Evolutionary conservation across 2,888 invertebrate genomes (phyloP), one percentile per base, ranked within the genome.

Genomic region (Euspilapteryx auroguttella): DNA sequence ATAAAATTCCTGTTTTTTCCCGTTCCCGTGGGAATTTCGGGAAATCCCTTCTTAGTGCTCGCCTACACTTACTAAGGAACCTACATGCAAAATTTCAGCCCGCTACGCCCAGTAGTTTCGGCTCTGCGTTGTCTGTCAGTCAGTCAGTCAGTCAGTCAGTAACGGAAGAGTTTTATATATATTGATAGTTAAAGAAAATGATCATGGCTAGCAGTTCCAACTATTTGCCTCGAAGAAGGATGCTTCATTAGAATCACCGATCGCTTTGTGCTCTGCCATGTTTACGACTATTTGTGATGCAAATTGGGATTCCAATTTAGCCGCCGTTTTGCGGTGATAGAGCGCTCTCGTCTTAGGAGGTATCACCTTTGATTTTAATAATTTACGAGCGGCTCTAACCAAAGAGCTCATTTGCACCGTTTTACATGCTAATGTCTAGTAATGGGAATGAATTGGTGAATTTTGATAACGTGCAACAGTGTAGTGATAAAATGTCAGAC

Each of bases 371-470:
- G 24, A 40, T 42, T 43, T 43, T 39, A 41, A 45, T 46, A 41
- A 42, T 41, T 42, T 39, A 39, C 35, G 32, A 40, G 27, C 35
- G 35, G 34, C 29, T 29, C 25, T 31, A 21, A 29, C 26, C 33
- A 25, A 35, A 37, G 33, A 37, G 34, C 35, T 36, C 38, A 40
- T 41, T 41, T 38, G 37, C 36, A 35, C 43, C 49, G 45, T 49
- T 57, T 54, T 47, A 50, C 43, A 55, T 57, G 46, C 40, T 52
- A 54, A 55, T 46, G 42, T 35, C 15, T n/a, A n/a, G 12, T 10
- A 10, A 12, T 40, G 42, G 44, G 44, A 44, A 45, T 49, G 41
- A 46, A 49, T 40, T 46, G 50, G 44, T 49, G 49, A 54, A 50
- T 48, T 47, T 43, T 27, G 35, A 46, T 45, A 42, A 43, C 47